Percentiles rank a stretch among this genome's conserved stretches.
These are phyloP conservation scores for Rhodeus uyekii DNA, from an alignment of 2,797 vertebrate species.

Conservation along the genomic window DNA sequence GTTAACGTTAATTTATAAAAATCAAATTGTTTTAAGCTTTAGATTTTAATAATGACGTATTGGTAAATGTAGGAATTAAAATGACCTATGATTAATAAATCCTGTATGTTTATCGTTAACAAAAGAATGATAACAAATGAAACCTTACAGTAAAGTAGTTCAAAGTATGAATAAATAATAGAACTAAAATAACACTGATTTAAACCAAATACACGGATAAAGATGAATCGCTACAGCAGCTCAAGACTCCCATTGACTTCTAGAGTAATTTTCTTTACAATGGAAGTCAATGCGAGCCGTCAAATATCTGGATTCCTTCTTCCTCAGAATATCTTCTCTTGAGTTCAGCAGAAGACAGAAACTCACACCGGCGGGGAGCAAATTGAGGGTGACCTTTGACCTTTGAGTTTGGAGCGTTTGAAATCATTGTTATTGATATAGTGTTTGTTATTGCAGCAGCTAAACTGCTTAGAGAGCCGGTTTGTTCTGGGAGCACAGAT, in stretches of 20 bases:
- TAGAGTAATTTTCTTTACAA: neutral
- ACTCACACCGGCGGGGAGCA: neutral
- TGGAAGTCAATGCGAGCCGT: too few relatives aligned
- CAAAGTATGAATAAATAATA: neutral
- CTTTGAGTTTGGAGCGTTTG: neutral
- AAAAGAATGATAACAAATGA: neutral
- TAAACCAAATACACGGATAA: neutral
- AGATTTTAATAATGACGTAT: too few relatives aligned
- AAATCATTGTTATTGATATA: neutral
- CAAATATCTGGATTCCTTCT: too few relatives aligned
- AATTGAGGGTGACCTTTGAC: neutral
- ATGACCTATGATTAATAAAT: neutral
- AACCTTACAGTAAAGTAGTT: neutral
- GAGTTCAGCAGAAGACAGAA: too few relatives aligned
- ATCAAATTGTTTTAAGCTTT: too few relatives aligned
- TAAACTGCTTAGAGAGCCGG: neutral
- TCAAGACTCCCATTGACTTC: neutral
- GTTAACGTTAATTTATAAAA: too few relatives aligned
- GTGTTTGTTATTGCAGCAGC: neutral
- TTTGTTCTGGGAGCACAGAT: neutral
- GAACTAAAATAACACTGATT: too few relatives aligned
- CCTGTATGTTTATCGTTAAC: neutral
- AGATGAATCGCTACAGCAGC: neutral
- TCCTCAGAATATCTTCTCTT: too few relatives aligned
- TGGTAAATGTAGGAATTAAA: too few relatives aligned